These are phyloP conservation scores for Xenus cinereus DNA, from an alignment of 2,113 vertebrate genomes.

Conservation along the genomic window DNA sequence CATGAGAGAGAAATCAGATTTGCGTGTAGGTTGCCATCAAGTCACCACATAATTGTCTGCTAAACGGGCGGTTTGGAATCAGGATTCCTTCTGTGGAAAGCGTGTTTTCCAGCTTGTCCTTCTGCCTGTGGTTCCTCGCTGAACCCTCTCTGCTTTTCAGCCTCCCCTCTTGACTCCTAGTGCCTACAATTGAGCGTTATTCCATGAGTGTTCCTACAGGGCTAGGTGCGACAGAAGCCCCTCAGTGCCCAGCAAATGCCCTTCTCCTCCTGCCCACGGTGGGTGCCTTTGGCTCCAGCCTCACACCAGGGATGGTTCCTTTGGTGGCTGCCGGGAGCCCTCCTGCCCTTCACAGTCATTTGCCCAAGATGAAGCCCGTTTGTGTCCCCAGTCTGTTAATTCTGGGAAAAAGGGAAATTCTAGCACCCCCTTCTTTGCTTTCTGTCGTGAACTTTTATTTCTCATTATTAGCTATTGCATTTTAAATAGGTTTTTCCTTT, in stretches of 20 bases:
- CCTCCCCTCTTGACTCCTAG: not conserved
- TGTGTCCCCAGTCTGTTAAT: not conserved
- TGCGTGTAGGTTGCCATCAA: not conserved
- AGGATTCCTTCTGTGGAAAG: not conserved
- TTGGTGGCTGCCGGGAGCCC: not conserved
- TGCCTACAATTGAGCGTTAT: not conserved
- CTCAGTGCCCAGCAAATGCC: not conserved
- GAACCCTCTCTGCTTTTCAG: not conserved
- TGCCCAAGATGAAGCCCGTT: accelerated
- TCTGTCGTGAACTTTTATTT: not conserved
- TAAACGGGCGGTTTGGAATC: not conserved
- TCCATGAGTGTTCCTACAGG: not conserved
- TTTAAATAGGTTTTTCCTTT: not conserved
- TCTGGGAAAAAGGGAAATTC: not conserved
- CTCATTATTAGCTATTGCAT: not conserved
- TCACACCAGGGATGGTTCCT: not conserved
- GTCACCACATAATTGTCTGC: not conserved
- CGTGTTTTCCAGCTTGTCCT: not conserved
- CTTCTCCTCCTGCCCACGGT: accelerated
- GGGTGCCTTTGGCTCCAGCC: not conserved
- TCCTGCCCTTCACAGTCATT: accelerated
- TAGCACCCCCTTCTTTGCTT: not conserved
- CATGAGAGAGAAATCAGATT: not conserved
- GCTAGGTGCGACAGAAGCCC: not conserved
- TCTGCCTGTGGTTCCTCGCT: not conserved